These are phyloP conservation scores for zebrafish (Danio rerio) DNA, from an alignment of 2,113 vertebrate species.

Conservation along the genomic window DNA sequence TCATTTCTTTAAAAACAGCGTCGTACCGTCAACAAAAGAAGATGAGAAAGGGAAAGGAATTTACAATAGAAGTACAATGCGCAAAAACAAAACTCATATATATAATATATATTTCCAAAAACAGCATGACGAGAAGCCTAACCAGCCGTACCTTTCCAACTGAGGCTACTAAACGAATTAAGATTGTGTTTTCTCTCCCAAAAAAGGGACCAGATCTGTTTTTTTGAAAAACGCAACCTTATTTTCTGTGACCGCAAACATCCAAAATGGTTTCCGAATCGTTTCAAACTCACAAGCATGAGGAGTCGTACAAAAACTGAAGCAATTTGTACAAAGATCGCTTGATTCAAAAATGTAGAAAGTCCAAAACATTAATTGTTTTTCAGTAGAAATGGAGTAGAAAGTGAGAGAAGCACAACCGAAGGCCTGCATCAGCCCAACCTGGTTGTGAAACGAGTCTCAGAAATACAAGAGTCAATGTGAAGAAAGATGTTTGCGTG, in stretches of 20 bases:
- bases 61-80: constrained; percentile 63
- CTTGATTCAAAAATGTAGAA: not conserved
- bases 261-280: not conserved
- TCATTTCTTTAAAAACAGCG: constrained; percentile 72
- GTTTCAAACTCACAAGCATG: not conserved
- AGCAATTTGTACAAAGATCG: not conserved
- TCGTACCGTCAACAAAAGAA: constrained; percentile 61
- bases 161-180: not conserved
- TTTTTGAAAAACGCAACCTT: not conserved
- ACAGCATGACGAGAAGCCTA: constrained; percentile 61
- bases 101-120: constrained; percentile 71
- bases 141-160: not conserved
- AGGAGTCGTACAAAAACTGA: not conserved
- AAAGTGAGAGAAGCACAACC: constrained; percentile 5
- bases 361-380: not conserved
- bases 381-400: not conserved
- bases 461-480: constrained; percentile 12
- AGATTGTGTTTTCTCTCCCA: not conserved
- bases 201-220: constrained; percentile 6
- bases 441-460: not conserved
- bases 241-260: not conserved
- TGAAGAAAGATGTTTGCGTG: constrained; percentile 21
- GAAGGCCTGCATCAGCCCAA: not conserved
- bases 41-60: constrained; percentile 60
- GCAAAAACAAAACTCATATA: constrained; percentile 63